phyloP scores from a whole-genome alignment of 1,140 invertebrate genomes.

The Drosophila burlai region DNA sequence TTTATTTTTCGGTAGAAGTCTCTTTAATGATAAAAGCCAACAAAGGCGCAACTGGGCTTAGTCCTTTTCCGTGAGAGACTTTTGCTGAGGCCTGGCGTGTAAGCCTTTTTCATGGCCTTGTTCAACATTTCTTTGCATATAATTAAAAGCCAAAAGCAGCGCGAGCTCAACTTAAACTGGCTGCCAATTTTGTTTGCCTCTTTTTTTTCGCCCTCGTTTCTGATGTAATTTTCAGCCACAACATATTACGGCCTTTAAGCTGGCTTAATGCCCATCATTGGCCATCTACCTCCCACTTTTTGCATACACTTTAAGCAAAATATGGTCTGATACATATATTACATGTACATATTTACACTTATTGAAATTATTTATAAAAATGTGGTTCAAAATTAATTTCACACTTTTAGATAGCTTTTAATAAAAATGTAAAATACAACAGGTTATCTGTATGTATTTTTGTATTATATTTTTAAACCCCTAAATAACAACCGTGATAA shows the following conservation, averaged over 20 bases:
- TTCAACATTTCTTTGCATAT: constrained; percentile 75
- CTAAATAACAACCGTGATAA: too few species aligned
- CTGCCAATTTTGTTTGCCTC: constrained; percentile 10
- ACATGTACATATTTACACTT: too few species aligned
- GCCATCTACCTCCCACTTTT: constrained; percentile 30
- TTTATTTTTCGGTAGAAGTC: constrained; percentile 23
- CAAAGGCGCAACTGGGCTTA: constrained; percentile 67
- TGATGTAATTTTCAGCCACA: constrained; percentile 72
- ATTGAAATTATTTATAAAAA: too few species aligned
- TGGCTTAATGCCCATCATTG: constrained; percentile 69
- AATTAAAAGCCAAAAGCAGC: constrained; percentile 62
- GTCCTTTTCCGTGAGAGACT: constrained; percentile 58
- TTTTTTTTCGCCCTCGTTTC: constrained; percentile 38
- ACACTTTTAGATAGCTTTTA: too few species aligned
- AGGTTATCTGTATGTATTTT: too few species aligned
- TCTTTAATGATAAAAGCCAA: constrained; percentile 80
- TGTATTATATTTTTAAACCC: too few species aligned
- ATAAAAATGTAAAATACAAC: too few species aligned
- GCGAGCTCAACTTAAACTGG: constrained; percentile 40
- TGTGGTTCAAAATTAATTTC: too few species aligned
- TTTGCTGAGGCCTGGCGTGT: constrained; percentile 34
- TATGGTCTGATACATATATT: too few species aligned
- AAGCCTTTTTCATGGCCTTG: constrained; percentile 73
- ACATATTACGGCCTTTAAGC: constrained; percentile 74
- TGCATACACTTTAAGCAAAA: background rate